Conservation (phyloP, 2,113 vertebrate genomes). For the Tupaia chinensis region DNA sequence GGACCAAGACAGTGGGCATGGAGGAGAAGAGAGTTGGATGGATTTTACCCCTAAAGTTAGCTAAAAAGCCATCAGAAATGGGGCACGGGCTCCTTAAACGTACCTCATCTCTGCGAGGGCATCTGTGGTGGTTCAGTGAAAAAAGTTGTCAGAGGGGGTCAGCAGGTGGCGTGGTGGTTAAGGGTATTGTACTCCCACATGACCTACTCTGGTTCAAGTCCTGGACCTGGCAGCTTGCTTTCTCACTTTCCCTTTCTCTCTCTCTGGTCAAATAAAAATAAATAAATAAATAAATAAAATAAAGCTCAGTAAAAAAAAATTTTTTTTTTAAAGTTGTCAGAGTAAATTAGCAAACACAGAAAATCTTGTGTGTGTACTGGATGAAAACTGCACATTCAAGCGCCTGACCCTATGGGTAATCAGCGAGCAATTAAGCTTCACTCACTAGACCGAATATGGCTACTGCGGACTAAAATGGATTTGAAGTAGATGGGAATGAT, state of each 20-base stretch:
- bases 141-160: slow-evolving; percentile 4
- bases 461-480: slow-evolving; percentile 56
- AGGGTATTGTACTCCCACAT: no score
- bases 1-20: background rate
- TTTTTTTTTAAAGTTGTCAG: no score
- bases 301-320: no score
- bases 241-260: no score
- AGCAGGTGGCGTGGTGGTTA: background rate
- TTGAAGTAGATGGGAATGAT: slow-evolving; percentile 60
- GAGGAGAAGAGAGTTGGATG: background rate
- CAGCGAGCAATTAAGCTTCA: slow-evolving; percentile 39
- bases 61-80: background rate
- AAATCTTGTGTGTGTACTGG: background rate
- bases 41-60: background rate
- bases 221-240: no score
- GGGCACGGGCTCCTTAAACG: background rate
- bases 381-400: background rate
- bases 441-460: slow-evolving; percentile 45
- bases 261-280: no score
- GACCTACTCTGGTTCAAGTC: no score
- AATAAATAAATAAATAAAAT: no score
- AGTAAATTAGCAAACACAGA: slow-evolving; percentile 36
- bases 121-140: background rate
- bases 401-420: slow-evolving; percentile 47
- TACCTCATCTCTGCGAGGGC: background rate